Conservation (phyloP, 2,113 vertebrate species). For the Heliornis fulica region DNA sequence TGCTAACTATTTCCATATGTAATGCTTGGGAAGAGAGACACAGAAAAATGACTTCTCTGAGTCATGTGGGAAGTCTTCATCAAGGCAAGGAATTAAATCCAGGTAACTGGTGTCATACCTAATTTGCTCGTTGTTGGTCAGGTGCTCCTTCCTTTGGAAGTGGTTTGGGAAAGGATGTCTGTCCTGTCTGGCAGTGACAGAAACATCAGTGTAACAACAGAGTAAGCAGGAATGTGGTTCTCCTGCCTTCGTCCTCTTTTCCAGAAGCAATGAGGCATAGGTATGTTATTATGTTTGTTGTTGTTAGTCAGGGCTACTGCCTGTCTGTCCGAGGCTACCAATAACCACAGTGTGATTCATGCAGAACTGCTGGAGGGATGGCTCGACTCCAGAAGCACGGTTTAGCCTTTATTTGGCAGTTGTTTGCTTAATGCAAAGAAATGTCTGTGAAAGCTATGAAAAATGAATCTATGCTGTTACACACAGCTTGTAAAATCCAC, state of each 20-base stretch:
- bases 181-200: not conserved
- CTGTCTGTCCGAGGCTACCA: constrained; percentile 43
- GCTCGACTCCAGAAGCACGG: constrained; percentile 13
- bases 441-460: constrained; percentile 46
- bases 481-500: constrained; percentile 33
- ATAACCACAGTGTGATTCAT: constrained; percentile 18
- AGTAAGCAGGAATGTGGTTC: not conserved
- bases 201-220: not conserved
- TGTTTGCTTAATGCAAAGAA: constrained; percentile 54
- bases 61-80: not conserved
- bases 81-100: not conserved
- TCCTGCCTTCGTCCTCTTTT: not conserved
- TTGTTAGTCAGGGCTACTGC: constrained; percentile 43
- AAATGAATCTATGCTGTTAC: constrained; percentile 50
- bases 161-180: not conserved
- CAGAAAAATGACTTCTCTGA: not conserved
- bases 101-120: not conserved
- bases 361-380: not conserved
- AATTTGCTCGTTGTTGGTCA: not conserved
- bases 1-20: not conserved
- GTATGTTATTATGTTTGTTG: not conserved
- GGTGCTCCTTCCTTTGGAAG: not conserved
- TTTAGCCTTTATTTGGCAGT: constrained; percentile 57
- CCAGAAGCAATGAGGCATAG: not conserved
- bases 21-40: not conserved